A percentile compares a stretch with the other conserved stretches of the same genome.
These are phyloP conservation scores for Tenthredo amoena DNA, from an alignment of 2,888 invertebrate species.

Conservation along the genomic window DNA sequence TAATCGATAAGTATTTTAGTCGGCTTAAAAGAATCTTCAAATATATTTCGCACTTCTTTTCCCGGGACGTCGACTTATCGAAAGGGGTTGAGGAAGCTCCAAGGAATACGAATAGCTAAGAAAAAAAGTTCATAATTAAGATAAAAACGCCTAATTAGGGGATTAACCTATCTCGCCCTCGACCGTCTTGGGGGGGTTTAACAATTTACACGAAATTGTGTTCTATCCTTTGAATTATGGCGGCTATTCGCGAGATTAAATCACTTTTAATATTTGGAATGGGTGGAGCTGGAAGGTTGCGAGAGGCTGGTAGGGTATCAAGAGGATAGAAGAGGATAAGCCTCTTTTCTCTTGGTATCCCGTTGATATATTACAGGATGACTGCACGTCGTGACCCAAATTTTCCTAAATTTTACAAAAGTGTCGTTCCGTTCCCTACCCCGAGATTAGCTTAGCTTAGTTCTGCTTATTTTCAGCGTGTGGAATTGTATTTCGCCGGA, in stretches of 20 bases:
- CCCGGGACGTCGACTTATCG: background rate
- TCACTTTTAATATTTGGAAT: constrained; percentile 49
- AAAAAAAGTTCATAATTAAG: constrained; percentile 28
- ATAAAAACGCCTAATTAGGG: constrained; percentile 44
- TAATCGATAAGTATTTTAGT: background rate
- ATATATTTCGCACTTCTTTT: background rate
- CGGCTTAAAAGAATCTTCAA: background rate
- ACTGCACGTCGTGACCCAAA: constrained; percentile 34
- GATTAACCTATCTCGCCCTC: constrained; percentile 30
- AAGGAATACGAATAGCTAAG: background rate
- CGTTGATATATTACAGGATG: constrained; percentile 44
- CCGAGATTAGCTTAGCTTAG: constrained; percentile 15
- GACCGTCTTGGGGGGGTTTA: constrained; percentile 46
- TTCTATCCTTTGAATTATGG: constrained; percentile 51
- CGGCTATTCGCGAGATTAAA: constrained; percentile 43
- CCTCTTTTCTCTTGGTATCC: constrained; percentile 49
- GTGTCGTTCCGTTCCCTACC: background rate
- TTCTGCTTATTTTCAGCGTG: constrained; percentile 11
- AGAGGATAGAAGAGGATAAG: constrained; percentile 45
- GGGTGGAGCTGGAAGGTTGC: constrained; percentile 21
- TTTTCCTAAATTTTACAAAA: constrained; percentile 47
- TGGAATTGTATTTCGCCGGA: background rate
- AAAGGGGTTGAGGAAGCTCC: background rate
- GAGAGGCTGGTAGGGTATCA: constrained; percentile 30
- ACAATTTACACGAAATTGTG: constrained; percentile 49